Conservation (phyloP, 2,888 invertebrate species). For the Rugalucina vietnamica region DNA sequence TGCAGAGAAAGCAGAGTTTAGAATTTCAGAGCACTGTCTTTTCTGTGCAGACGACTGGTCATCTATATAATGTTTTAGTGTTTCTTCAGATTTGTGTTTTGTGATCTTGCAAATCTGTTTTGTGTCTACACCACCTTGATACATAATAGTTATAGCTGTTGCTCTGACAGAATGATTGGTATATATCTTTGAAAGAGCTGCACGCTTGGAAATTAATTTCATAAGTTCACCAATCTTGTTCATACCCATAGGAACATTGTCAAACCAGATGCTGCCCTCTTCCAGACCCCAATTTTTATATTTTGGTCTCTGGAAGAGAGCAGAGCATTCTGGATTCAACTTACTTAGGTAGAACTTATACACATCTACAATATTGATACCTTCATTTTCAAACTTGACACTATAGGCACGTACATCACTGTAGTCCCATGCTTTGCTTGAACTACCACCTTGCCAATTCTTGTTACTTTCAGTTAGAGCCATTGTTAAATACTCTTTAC, state of each 20-base stretch:
- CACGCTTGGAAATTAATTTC: constrained; percentile 10
- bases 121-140: too few species aligned
- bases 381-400: neutral
- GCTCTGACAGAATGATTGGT: constrained; percentile 4
- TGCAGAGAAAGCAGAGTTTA: neutral
- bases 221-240: constrained; percentile 20
- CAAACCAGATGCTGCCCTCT: neutral
- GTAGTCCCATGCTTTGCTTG: constrained; percentile 27
- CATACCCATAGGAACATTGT: constrained; percentile 6
- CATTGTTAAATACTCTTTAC: constrained; percentile 6
- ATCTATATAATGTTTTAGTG: constrained; percentile 24
- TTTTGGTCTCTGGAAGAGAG: neutral
- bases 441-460: constrained; percentile 19
- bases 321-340: neutral
- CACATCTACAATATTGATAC: constrained; percentile 15
- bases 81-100: constrained; percentile 25
- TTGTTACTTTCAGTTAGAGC: neutral
- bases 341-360: neutral
- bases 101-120: constrained; percentile 20
- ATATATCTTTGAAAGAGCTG: constrained; percentile 8
- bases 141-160: constrained; percentile 26
- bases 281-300: neutral
- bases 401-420: constrained; percentile 15
- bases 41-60: constrained; percentile 16
- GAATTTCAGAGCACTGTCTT: constrained; percentile 5